Base-by-base conservation (phyloP, 2,888 invertebrate species). In the Cephus pulcher region DNA sequence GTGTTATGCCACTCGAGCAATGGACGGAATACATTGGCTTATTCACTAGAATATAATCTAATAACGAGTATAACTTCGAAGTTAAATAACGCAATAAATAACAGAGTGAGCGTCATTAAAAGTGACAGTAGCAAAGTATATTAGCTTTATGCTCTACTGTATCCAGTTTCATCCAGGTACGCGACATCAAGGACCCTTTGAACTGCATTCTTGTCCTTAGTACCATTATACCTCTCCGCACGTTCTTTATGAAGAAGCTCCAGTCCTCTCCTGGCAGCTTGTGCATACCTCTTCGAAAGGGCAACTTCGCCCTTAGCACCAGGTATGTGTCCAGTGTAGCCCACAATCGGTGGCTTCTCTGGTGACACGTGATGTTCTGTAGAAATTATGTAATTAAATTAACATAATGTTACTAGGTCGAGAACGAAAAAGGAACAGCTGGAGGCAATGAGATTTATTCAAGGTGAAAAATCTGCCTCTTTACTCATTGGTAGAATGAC, bases 241-340 rank as follows among this genome's bases (percentile, higher is more conserved):
- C 93, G 91, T 82, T 94, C 94, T 82, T 93, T 92, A 84, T 93
- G 92, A 74, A 95, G 92, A 12, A 94, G 91, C 85, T 94, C 93
- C 32, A 95, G 89, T 12, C 95, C 95, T 56, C 93, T 93, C 89
- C 93, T 94, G 4, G 95, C 95, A 0, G 95, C 95, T 86, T 94
- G 94, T 82, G 95, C 94, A 88, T 95, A 95, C 80, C 95, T 91
- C 87, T 95, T 94, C 79, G 95, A 95, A n/a, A 95, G 92, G 0
- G 95, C 95, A 1, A 94, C 94, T 88, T 95, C 95, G 23, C 95
- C 94, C 86, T 94, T 94, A 76, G 95, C 94, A 74, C 95, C 93
- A 4, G 95, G 95, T 80, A 95, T 95, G 88, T 95, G 95, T 4
- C 95, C 95, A 0, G 95, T 95, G 90, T 95, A 95, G 12, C 95